Percentiles rank a stretch among this genome's conserved stretches.
These are phyloP conservation scores for Centropus unirufus DNA, from an alignment of 2,113 vertebrate genomes.

Conservation along the genomic window DNA sequence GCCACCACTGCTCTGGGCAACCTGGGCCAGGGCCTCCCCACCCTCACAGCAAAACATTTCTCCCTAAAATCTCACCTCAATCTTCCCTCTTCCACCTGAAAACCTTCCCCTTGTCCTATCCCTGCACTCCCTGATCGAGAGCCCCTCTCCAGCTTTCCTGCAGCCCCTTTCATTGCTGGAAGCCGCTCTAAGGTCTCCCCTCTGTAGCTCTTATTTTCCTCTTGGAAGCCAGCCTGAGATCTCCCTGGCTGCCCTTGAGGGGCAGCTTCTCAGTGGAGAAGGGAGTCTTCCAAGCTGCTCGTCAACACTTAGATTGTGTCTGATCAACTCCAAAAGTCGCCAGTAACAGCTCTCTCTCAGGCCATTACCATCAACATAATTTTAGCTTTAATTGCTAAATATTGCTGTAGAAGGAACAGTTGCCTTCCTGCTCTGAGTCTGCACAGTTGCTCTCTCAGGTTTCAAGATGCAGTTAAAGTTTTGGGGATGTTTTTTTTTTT, in stretches of 20 bases:
- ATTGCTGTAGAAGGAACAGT: background rate
- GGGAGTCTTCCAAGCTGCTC: background rate
- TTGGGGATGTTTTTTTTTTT: background rate
- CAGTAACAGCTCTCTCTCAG: background rate
- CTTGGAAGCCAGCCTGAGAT: background rate
- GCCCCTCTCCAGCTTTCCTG: too few species aligned
- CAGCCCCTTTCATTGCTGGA: too few species aligned
- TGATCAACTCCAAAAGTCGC: background rate
- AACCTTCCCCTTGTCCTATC: too few species aligned
- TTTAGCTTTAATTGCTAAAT: background rate
- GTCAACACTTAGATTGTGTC: background rate
- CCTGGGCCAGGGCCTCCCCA: too few species aligned
- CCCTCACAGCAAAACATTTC: too few species aligned
- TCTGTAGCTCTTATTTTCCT: too few species aligned
- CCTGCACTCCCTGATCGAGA: too few species aligned
- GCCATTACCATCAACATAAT: background rate
- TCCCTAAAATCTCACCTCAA: too few species aligned
- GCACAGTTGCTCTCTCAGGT: background rate
- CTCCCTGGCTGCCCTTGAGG: background rate
- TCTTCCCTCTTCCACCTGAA: too few species aligned
- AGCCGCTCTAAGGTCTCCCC: too few species aligned
- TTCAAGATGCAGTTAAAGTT: constrained; percentile 61
- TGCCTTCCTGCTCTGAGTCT: background rate
- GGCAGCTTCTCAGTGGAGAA: background rate
- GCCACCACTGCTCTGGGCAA: too few species aligned